Conservation (phyloP, 2,113 vertebrate genomes). For the Aptenodytes forsteri region DNA sequence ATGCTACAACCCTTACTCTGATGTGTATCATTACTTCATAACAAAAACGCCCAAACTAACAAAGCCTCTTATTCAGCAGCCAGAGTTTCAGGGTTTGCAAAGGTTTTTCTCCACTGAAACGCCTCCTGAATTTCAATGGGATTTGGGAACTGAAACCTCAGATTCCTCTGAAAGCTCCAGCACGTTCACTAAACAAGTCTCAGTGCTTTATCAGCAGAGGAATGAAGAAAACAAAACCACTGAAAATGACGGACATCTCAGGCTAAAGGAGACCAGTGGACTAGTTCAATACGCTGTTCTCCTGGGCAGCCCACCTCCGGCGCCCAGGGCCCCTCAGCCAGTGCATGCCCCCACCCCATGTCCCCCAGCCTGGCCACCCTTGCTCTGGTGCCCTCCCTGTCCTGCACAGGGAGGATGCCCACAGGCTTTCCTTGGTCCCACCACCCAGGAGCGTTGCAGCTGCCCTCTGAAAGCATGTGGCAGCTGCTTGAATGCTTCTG, state of each 20-base stretch:
- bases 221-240: background rate
- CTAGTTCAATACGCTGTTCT: background rate
- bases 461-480: background rate
- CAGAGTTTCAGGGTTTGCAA: background rate
- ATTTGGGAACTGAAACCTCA: background rate
- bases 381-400: background rate
- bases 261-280: background rate
- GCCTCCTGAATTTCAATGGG: background rate
- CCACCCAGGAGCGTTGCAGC: background rate
- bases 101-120: background rate
- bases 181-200: background rate
- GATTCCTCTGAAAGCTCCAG: background rate
- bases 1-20: background rate
- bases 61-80: background rate
- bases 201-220: background rate
- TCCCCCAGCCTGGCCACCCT: background rate
- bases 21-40: accelerated
- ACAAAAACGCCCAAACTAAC: background rate
- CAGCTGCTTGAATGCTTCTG: background rate
- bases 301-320: background rate
- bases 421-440: background rate
- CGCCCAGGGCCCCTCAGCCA: background rate
- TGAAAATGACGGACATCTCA: background rate
- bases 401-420: background rate
- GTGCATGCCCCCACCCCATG: accelerated